phyloP scores from a whole-genome alignment of 2,113 vertebrate genomes.

The Osmerus eperlanus region DNA sequence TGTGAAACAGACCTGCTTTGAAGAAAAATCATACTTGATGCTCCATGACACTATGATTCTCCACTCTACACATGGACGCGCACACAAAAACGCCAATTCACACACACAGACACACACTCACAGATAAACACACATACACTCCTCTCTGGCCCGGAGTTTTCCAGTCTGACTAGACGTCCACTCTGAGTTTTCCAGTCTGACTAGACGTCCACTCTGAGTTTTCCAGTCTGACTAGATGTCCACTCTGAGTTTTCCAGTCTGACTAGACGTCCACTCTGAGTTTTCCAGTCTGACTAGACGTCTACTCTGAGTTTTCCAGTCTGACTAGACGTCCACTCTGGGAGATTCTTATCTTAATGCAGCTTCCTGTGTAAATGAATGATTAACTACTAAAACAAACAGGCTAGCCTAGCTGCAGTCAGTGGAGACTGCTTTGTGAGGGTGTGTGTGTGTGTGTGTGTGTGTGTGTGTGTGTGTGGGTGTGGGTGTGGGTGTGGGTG shows the following conservation, averaged over 20 bases:
- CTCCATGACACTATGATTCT: slow-evolving; percentile 70
- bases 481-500: no score
- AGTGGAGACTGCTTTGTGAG: neutral
- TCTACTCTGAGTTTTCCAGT: slow-evolving; percentile 20
- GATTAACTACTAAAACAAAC: slow-evolving; percentile 70
- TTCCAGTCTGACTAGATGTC: slow-evolving; percentile 31
- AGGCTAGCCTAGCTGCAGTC: slow-evolving; percentile 42
- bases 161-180: no score
- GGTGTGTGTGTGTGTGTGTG: neutral
- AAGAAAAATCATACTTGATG: slow-evolving; percentile 52
- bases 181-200: no score
- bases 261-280: slow-evolving; percentile 21
- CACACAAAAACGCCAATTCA: neutral
- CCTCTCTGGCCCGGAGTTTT: no score
- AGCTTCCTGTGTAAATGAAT: slow-evolving; percentile 72
- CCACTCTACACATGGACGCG: slow-evolving; percentile 18
- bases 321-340: slow-evolving; percentile 24
- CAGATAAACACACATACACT: neutral
- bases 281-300: slow-evolving; percentile 38
- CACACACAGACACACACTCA: neutral
- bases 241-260: slow-evolving; percentile 26
- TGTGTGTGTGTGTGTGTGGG: no score
- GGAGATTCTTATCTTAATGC: slow-evolving; percentile 73
- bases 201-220: no score
- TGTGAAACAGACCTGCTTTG: slow-evolving; percentile 59